Evolutionary conservation across 2,113 vertebrate genomes (phyloP).

Genomic region (Oxyruncus cristatus): DNA sequence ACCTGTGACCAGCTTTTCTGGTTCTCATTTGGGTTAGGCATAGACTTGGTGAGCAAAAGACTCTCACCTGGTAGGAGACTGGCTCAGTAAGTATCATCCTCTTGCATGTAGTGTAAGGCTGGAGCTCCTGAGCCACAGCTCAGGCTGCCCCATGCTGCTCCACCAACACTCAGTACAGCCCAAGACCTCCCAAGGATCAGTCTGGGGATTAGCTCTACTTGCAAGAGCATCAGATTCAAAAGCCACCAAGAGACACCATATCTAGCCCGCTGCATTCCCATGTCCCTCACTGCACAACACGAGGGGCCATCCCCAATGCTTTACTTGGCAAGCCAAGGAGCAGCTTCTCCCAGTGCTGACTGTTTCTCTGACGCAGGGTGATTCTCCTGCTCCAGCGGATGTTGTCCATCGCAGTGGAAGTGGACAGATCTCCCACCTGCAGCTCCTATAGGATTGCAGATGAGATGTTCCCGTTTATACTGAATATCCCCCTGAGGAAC

Average conservation of each 20-base stretch:
- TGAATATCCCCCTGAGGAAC: conserved; percentile 75
- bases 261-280: not conserved
- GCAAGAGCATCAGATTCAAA: not conserved
- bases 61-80: not conserved
- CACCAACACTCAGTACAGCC: not conserved
- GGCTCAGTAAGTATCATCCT: not conserved
- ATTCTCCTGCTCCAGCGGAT: conserved; percentile 87
- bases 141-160: not conserved
- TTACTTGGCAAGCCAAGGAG: not conserved
- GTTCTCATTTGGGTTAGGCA: not conserved
- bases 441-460: conserved; percentile 85
- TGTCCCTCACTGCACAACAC: not conserved
- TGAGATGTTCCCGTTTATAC: conserved; percentile 80
- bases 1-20: not conserved
- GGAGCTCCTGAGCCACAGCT: not conserved
- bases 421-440: conserved; percentile 85
- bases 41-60: not conserved
- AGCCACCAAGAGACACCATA: not conserved
- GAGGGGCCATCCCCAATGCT: not conserved
- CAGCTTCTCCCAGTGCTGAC: not conserved
- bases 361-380: conserved; percentile 70
- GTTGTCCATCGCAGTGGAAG: conserved; percentile 88
- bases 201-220: not conserved
- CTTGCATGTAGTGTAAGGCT: not conserved
- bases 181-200: fast-evolving